Percentiles rank a stretch among this genome's conserved stretches.
These are phyloP conservation scores for Sandelia bainsii DNA, from an alignment of 2,797 vertebrate genomes.

Conservation along the genomic window DNA sequence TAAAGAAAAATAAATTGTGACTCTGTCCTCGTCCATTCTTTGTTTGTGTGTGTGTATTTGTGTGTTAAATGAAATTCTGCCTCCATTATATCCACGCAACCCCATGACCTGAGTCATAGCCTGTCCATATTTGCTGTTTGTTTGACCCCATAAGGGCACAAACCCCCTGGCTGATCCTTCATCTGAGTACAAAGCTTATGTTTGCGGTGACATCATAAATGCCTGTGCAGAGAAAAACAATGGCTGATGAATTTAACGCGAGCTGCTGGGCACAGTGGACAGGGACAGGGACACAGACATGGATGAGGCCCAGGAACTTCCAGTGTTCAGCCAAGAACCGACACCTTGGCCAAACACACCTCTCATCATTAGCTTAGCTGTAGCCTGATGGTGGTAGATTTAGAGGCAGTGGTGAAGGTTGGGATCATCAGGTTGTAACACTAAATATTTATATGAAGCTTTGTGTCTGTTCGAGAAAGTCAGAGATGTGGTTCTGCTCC, in stretches of 20 bases:
- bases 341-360: conserved; percentile 76
- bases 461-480: conserved; percentile 60
- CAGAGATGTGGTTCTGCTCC: conserved; percentile 60
- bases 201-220: conserved; percentile 85
- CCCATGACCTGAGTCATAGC: conserved; percentile 62
- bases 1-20: background rate
- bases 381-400: conserved; percentile 28
- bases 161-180: conserved; percentile 79
- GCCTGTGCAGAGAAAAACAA: conserved; percentile 76
- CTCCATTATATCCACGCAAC: conserved; percentile 59
- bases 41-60: background rate
- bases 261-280: conserved; percentile 64
- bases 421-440: conserved; percentile 46
- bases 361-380: conserved; percentile 52
- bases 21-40: background rate
- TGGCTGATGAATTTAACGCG: conserved; percentile 79
- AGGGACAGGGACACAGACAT: conserved; percentile 2
- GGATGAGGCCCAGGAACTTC: conserved; percentile 60
- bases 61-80: conserved; percentile 36
- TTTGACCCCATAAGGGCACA: conserved; percentile 76
- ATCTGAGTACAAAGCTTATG: conserved; percentile 84
- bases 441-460: conserved; percentile 69
- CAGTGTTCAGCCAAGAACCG: conserved; percentile 63
- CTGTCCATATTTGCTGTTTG: conserved; percentile 82
- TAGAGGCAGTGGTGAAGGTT: conserved; percentile 25